These are phyloP conservation scores for Euleptes europaea DNA, from an alignment of 2,113 vertebrate species.

Conservation along the genomic window DNA sequence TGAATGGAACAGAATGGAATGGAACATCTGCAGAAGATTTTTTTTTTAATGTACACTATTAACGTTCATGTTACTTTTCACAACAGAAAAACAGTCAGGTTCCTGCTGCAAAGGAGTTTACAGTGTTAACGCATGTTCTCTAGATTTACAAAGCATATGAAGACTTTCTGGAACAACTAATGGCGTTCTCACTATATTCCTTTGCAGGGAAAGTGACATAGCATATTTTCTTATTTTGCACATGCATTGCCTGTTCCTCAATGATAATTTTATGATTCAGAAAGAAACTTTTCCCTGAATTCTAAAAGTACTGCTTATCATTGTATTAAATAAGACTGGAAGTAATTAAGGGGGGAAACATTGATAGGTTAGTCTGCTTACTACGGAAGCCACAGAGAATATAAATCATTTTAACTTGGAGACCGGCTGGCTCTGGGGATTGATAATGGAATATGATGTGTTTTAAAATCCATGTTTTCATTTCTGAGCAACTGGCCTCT, in stretches of 20 bases:
- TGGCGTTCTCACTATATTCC: conserved; percentile 21
- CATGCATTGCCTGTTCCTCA: conserved; percentile 39
- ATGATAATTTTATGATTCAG: conserved; percentile 43
- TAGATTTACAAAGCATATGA: not conserved
- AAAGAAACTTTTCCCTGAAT: conserved; percentile 31
- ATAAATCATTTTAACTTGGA: conserved; percentile 49
- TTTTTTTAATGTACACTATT: not conserved
- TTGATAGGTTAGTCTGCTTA: conserved; percentile 49
- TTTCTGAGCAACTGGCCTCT: conserved; percentile 4
- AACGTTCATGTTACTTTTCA: not conserved
- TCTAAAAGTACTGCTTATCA: conserved; percentile 49
- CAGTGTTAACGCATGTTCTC: not conserved
- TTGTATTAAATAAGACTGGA: conserved; percentile 48
- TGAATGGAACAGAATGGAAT: too few species aligned
- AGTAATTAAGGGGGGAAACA: conserved; percentile 48
- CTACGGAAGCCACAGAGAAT: conserved; percentile 24
- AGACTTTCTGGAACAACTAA: conserved; percentile 44
- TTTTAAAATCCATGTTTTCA: conserved; percentile 27
- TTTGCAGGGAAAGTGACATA: not conserved
- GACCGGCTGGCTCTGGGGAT: conserved; percentile 37
- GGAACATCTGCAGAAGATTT: too few species aligned
- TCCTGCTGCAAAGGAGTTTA: not conserved
- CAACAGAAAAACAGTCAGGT: not conserved
- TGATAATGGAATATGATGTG: conserved; percentile 15
- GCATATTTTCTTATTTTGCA: not conserved